Base-by-base conservation (phyloP, 2,797 vertebrate genomes). In the Typhlichthys eigenmanni region DNA sequence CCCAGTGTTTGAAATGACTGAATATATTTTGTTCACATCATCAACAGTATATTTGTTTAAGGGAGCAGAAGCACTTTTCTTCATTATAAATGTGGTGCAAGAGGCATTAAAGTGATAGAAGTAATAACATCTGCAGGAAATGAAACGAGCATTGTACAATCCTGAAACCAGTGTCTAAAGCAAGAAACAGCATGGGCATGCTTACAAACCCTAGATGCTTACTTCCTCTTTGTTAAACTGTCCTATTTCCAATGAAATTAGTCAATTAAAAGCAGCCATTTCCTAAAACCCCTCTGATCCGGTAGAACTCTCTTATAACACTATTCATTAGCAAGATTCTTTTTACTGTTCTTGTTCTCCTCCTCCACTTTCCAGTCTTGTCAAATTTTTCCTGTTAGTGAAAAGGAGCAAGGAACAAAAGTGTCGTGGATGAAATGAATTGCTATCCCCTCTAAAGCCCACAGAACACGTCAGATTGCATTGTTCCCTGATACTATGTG, bases 401-500 rank as follows among this genome's bases (percentile, higher is more conserved):
- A 81, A 83, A 82, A 82, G 68, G 46, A 64, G 54, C 60, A 46
- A 6, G 4, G 78, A 82, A 87, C 75, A 87, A 87, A 88, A 79
- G 68, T 12, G 52, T 17, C 38, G 2, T 17, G 73, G 68, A 82
- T 82, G 71, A 86, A 87, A 86, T 85, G 19, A 80, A 81, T 83
- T 85, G 81, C 84, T 82, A 76, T 81, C 84, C 69, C 6, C n/a
- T 1, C 68, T 71, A 83, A 87, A 87, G 74, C 74, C 71, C 66
- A 63, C 58, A 62, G 74, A 89, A 86, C 14, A 72, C 47, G 69
- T 79, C 81, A 74, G 62, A 58, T 14, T 62, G 82, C 71, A 79
- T 87, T 87, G 81, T 89, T 89, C 85, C 80, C 71, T 83, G 74
- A 85, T 81, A 72, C 58, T 60, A 60, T 83, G 70, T 65, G 80